phyloP scores from a whole-genome alignment of 2,113 vertebrate genomes.

The Montifringilla adamsi region DNA sequence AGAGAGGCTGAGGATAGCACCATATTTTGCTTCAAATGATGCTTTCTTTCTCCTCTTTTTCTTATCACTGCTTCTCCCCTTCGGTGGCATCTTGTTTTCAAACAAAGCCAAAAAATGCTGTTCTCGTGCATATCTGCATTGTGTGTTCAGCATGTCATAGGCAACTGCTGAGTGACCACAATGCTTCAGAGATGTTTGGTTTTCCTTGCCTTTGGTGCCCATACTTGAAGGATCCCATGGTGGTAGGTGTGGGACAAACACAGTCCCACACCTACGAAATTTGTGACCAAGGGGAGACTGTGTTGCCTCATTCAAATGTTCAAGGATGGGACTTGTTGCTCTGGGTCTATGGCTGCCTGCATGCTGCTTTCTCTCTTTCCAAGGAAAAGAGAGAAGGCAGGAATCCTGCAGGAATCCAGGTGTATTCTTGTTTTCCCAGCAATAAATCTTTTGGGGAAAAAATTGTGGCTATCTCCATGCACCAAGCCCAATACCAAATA shows the following conservation, averaged over 20 bases:
- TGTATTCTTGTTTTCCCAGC: neutral
- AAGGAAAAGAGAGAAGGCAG: no score
- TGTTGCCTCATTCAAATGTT: neutral
- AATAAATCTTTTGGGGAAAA: neutral
- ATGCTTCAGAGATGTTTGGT: neutral
- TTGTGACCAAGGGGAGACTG: neutral
- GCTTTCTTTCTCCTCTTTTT: neutral
- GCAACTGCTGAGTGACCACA: neutral
- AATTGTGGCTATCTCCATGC: neutral
- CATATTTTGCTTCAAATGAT: neutral
- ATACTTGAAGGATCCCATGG: neutral
- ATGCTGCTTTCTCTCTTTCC: neutral
- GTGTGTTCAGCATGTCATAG: rapidly evolving
- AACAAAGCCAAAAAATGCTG: neutral
- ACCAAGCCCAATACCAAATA: neutral
- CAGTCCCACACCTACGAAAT: neutral
- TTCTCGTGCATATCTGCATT: neutral
- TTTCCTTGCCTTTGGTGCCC: neutral
- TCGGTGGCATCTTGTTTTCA: neutral
- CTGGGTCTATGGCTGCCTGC: neutral
- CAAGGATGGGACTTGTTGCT: neutral
- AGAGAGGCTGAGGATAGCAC: neutral
- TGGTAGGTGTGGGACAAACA: neutral
- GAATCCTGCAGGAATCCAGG: neutral
- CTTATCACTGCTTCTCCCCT: neutral